Conservation (phyloP, 1,140 invertebrate genomes). For the Saxidomus purpurata region DNA sequence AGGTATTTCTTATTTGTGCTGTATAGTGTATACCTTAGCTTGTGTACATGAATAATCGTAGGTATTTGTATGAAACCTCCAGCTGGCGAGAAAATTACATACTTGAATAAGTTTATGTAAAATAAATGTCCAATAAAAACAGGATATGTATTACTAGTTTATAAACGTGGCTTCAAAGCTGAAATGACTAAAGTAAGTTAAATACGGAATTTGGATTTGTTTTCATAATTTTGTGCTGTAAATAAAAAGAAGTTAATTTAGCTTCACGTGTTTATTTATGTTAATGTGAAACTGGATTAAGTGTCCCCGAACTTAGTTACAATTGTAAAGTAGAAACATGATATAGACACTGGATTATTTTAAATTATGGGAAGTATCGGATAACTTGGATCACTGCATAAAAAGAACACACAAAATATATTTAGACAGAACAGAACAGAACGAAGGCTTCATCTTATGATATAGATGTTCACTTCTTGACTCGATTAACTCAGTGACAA, state of each 20-base stretch:
- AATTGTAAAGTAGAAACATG: background rate
- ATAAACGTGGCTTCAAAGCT: background rate
- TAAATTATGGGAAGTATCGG: background rate
- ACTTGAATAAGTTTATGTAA: constrained; percentile 9
- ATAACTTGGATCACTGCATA: background rate
- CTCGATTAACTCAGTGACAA: background rate
- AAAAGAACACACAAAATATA: background rate
- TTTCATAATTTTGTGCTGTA: background rate
- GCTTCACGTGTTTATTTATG: background rate
- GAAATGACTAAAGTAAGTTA: too few species aligned
- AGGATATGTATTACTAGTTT: constrained; percentile 2
- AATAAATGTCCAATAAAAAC: constrained; percentile 5
- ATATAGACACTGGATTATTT: background rate
- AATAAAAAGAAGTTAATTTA: background rate
- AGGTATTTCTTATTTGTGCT: background rate
- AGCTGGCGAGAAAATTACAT: constrained; percentile 26
- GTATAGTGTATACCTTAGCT: background rate
- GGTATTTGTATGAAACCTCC: constrained; percentile 17
- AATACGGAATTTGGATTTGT: background rate
- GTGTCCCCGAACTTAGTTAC: background rate
- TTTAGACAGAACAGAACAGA: background rate
- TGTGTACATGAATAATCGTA: background rate
- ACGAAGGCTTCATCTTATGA: background rate
- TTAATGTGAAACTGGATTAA: background rate
- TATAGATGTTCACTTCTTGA: background rate